These are phyloP conservation scores for Boulengeromyrus knoepffleri DNA, from an alignment of 2,113 vertebrate species.

Conservation along the genomic window DNA sequence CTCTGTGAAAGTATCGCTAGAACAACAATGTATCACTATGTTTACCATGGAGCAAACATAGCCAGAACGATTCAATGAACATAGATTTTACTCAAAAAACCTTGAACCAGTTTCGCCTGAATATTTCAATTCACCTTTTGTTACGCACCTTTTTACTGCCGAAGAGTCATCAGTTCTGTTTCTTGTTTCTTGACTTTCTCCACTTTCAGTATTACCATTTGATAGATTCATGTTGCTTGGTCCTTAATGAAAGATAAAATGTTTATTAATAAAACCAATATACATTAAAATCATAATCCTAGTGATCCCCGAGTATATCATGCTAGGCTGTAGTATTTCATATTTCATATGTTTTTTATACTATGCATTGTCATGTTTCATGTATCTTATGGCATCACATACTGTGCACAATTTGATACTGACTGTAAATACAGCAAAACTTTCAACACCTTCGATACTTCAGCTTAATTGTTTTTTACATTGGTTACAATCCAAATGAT, in stretches of 20 bases:
- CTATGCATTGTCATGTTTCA: background rate
- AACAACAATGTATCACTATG: background rate
- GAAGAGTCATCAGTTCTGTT: conserved; percentile 66
- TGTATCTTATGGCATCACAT: background rate
- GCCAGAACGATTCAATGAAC: background rate
- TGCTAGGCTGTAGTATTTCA: background rate
- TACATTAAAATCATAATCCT: background rate
- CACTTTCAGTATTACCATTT: conserved; percentile 49
- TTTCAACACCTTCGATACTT: background rate
- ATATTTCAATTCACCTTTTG: background rate
- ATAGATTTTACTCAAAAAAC: background rate
- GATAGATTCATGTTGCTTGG: conserved; percentile 51
- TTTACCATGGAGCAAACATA: background rate
- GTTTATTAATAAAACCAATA: background rate
- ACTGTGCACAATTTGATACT: background rate
- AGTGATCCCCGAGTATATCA: background rate
- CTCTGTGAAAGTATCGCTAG: background rate
- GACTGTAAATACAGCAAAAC: background rate
- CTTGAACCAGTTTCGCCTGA: background rate
- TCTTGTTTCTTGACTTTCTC: conserved; percentile 59
- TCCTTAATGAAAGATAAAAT: conserved; percentile 29
- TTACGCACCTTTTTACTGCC: conserved; percentile 64
- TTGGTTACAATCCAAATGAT: background rate
- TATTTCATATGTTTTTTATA: background rate
- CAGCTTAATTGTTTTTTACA: background rate